These are phyloP conservation scores for Bombyx huttoni DNA, from an alignment of 2,888 invertebrate genomes.

Conservation along the genomic window DNA sequence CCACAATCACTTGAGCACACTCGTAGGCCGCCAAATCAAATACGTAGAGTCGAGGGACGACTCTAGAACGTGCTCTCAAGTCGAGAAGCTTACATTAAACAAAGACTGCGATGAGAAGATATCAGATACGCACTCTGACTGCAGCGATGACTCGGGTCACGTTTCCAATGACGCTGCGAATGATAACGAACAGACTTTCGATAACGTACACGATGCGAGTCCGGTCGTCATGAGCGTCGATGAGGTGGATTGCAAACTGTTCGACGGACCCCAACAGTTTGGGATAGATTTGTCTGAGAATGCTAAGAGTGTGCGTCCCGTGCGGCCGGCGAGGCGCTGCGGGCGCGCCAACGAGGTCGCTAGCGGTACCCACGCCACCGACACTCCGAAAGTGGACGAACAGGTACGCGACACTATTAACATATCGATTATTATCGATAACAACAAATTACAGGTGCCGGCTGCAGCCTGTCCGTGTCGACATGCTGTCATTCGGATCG, in stretches of 20 bases:
- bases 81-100: constrained; percentile 42
- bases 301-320: constrained; percentile 55
- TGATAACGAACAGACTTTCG: constrained; percentile 71
- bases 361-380: constrained; percentile 65
- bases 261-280: constrained; percentile 48
- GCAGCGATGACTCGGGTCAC: constrained; percentile 86
- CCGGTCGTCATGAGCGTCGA: constrained; percentile 32
- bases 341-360: constrained; percentile 65
- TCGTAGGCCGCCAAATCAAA: constrained; percentile 63
- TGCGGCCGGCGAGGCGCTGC: constrained; percentile 58
- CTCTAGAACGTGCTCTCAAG: constrained; percentile 47
- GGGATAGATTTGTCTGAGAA: constrained; percentile 50
- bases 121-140: constrained; percentile 76
- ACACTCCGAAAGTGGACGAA: constrained; percentile 67
- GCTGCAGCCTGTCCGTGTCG: constrained; percentile 25
- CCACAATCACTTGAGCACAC: constrained; percentile 66
- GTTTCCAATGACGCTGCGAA: constrained; percentile 86
- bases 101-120: constrained; percentile 63
- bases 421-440: constrained; percentile 39
- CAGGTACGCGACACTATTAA: constrained; percentile 69
- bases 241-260: constrained; percentile 53
- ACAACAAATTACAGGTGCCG: constrained; percentile 56
- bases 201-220: constrained; percentile 41
- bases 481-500: constrained; percentile 33
- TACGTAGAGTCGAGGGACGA: constrained; percentile 56